Evolutionary conservation across 2,113 vertebrate genomes (phyloP).

Genomic region (Riparia riparia): DNA sequence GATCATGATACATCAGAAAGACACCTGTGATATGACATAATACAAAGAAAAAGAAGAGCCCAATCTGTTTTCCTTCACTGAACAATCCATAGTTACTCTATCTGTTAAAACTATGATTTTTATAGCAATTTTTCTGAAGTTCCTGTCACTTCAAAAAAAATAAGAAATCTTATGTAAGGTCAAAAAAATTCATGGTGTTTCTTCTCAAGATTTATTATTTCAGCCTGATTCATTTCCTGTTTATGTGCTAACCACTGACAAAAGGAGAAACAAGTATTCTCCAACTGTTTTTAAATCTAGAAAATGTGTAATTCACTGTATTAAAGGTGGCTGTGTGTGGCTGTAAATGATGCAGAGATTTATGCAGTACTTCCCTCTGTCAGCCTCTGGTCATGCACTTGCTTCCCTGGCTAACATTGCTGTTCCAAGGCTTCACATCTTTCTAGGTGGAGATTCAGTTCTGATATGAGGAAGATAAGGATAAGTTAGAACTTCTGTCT

Average conservation of each 20-base stretch:
- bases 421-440: background rate
- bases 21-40: background rate
- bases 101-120: background rate
- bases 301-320: background rate
- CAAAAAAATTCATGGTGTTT: slow-evolving; percentile 19
- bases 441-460: background rate
- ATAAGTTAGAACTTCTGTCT: background rate
- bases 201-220: slow-evolving; percentile 55
- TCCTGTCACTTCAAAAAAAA: slow-evolving; percentile 15
- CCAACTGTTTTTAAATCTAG: background rate
- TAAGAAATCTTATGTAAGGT: background rate
- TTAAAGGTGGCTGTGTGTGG: background rate
- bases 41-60: background rate
- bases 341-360: background rate
- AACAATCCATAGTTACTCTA: background rate
- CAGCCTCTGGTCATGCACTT: background rate
- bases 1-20: background rate
- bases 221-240: slow-evolving; percentile 64
- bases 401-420: background rate
- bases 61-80: background rate
- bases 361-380: background rate
- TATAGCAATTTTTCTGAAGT: background rate
- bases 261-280: slow-evolving; percentile 45
- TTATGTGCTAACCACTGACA: slow-evolving; percentile 50
- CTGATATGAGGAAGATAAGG: background rate